Base-by-base conservation (phyloP, 2,888 invertebrate genomes). In the Calliphora vomitoria region DNA sequence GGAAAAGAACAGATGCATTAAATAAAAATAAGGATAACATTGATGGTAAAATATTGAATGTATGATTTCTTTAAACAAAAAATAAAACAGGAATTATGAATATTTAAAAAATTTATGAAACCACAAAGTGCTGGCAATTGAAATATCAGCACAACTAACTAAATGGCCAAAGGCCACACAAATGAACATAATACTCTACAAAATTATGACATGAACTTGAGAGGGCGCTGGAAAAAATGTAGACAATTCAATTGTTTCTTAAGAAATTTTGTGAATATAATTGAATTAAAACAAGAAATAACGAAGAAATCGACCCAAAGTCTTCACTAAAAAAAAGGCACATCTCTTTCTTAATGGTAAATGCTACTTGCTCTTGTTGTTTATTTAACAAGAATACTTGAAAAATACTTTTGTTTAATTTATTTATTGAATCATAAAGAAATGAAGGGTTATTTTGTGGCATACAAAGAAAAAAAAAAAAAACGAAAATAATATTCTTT, bases 231-330 rank as follows among this genome's bases (percentile, higher is more conserved):
- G 1, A 76, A 62, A 76, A 69, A 38, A 4, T 82, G 50, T 31
- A 78, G 66, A 72, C 78, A 79, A 53, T 72, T 81, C 72, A 81
- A 79, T 84, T 84, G 64, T 66, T 75, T 79, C 35, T 84, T 55
- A 55, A 78, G 44, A 79, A 8, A 35, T 76, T 53, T 68, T 44
- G 20, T 38, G 13, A 60, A 47, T 55, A 20, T 69, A 83, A 78
- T 78, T 83, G 62, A 78, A 64, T 71, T 78, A 71, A 71, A 71
- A 62, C 4, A 41, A 44, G 10, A 25, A 20, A 76, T 20, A 38
- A 41, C 64, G 11, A 35, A 60, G 25, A 55, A n/a, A 64, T 25
- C 44, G 18, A 50, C 31, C 15, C 11, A 64, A 38, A 31, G 38
- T 10, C 31, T 50, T 20, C 20, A 13, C 13, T 31, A 1, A 69